Evolutionary conservation across 1,140 invertebrate species (phyloP), one percentile per base, ranked within the genome.

Genomic region (Drosophila mayri): DNA sequence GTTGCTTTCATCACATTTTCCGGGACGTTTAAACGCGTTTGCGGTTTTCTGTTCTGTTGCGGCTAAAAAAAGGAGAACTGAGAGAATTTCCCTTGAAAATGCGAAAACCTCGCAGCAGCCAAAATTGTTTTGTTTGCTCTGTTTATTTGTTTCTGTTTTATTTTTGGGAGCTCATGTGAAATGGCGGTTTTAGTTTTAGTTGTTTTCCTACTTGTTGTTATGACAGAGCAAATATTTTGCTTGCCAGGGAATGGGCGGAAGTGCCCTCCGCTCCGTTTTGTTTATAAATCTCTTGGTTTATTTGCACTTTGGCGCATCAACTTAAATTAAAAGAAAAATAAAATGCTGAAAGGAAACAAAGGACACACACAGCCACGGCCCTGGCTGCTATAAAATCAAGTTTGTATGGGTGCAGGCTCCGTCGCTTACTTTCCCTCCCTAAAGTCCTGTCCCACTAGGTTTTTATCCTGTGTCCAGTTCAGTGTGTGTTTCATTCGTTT

Each of bases 271-370:
- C 3, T 38, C 35, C 35, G 49, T 22, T 67, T 44, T 88, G 77
- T 87, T 88, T 88, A 88, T 87, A 87, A 87, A 87, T 87, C 84
- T 84, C 37, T 68, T 67, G 68, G 65, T 88, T 87, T 88, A 87
- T 88, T 87, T 87, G 73, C 84, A 67, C 85, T 84, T 80, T 73
- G 61, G 64, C 83, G 81, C 83, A 87, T 88, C 71, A 87, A 88
- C 76, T 80, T 80, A 80, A 88, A 87, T 83, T 83, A 88, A 86
- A 86, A 88, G 47, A 30, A 44, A 76, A 67, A 86, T 64, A 85
- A 81, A 59, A 59, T 55, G 59, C 59, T 68, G 63, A 72, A 87
- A 66, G 63, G 70, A 86, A 44, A 38, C 50, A 37, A 25, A 40
- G 61, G 63, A 72, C 46, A 0, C 61, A 54, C 43, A 50, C 38